Evolutionary conservation across 2,797 vertebrate species (phyloP).

Genomic region (Pseudotriccus pelzelni): DNA sequence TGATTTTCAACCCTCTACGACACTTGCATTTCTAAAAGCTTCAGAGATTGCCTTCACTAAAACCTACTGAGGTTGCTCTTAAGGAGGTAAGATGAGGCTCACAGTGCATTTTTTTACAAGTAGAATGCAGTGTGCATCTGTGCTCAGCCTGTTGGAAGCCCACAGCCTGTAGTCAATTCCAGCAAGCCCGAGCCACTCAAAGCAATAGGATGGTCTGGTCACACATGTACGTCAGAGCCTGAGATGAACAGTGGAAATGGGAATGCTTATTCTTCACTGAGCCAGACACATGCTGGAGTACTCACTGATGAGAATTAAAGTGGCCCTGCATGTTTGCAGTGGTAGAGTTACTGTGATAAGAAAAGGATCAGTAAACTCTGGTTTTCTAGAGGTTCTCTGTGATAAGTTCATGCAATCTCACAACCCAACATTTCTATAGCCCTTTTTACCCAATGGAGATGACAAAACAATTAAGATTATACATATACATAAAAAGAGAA

Average conservation of each 20-base stretch:
- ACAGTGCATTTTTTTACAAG: neutral
- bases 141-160: neutral
- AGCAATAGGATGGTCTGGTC: neutral
- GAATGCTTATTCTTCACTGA: neutral
- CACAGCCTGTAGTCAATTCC: neutral
- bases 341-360: neutral
- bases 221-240: neutral
- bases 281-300: neutral
- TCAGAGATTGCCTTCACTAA: neutral
- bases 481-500: slow-evolving; percentile 19
- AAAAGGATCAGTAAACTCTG: neutral
- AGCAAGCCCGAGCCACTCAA: rapidly evolving
- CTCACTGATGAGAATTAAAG: neutral
- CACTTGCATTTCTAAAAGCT: slow-evolving; percentile 19
- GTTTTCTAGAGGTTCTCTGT: neutral
- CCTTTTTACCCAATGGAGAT: neutral
- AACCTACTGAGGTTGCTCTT: neutral
- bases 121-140: neutral
- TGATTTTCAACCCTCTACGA: neutral
- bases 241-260: neutral
- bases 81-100: neutral
- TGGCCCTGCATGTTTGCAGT: neutral
- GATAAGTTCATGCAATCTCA: neutral
- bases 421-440: neutral
- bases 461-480: slow-evolving; percentile 41